phyloP scores from a whole-genome alignment of 1,140 invertebrate species.

The Gerris buenoi region DNA sequence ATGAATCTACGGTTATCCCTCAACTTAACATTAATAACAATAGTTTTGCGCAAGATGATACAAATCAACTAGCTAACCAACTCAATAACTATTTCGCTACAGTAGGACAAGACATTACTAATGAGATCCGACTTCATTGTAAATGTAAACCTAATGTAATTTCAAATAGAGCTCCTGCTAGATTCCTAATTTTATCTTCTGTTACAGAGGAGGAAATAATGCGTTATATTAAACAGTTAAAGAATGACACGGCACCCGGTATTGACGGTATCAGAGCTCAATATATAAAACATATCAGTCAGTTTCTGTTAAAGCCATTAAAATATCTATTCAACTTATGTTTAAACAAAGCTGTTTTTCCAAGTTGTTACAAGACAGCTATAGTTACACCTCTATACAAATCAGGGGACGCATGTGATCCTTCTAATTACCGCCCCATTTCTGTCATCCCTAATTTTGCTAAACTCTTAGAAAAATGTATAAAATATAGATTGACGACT shows the following conservation, averaged over 20 bases:
- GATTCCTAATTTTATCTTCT: background rate
- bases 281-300: background rate
- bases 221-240: background rate
- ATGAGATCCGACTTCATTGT: background rate
- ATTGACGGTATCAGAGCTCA: background rate
- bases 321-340: background rate
- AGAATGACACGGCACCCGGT: background rate
- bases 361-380: background rate
- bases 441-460: background rate
- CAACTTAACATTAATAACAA: background rate
- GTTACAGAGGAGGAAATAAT: background rate
- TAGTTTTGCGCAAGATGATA: background rate
- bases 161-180: background rate
- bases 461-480: constrained; percentile 2
- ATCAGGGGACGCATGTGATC: background rate
- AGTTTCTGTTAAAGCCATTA: background rate
- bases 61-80: background rate
- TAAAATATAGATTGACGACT: background rate
- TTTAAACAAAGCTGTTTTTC: background rate
- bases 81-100: background rate
- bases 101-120: background rate
- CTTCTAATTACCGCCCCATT: background rate
- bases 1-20: background rate
- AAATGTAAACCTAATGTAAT: background rate
- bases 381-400: background rate